Percentiles rank a stretch among this genome's conserved stretches.
phyloP scores from a whole-genome alignment of 2,888 invertebrate species.

The Drosophila monieri region DNA sequence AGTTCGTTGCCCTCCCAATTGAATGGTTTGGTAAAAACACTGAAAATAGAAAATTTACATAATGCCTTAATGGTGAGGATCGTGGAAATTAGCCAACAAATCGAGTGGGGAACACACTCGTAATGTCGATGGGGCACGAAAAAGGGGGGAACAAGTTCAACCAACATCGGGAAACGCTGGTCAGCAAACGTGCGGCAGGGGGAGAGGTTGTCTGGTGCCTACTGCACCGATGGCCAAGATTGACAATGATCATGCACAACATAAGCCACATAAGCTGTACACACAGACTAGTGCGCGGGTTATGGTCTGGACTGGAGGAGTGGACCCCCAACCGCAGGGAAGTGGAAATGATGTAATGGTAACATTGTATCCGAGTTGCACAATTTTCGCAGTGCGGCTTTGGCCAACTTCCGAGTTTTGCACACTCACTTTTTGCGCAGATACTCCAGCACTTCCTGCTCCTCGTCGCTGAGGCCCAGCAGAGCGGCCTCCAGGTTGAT shows the following conservation, averaged over 20 bases:
- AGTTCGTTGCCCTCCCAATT: constrained; percentile 89
- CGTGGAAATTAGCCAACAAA: constrained; percentile 34
- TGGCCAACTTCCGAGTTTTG: constrained; percentile 67
- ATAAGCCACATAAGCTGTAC: constrained; percentile 32
- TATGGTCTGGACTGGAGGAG: constrained; percentile 16
- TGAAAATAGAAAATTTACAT: constrained; percentile 79
- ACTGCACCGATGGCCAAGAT: constrained; percentile 79
- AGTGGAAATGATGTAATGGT: constrained; percentile 71
- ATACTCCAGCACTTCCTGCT: constrained; percentile 87
- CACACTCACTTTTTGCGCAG: constrained; percentile 87
- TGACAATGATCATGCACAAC: constrained; percentile 61
- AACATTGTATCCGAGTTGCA: constrained; percentile 81
- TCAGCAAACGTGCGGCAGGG: constrained; percentile 13
- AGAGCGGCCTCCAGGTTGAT: constrained; percentile 87
- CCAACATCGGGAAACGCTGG: constrained; percentile 28
- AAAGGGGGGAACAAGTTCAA: constrained; percentile 52
- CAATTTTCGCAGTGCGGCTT: constrained; percentile 61
- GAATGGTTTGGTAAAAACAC: constrained; percentile 83
- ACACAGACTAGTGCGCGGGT: constrained; percentile 4
- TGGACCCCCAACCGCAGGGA: constrained; percentile 34
- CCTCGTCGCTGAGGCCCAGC: constrained; percentile 88
- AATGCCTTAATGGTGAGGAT: constrained; percentile 38
- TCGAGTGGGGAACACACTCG: constrained; percentile 8
- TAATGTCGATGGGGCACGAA: constrained; percentile 38
- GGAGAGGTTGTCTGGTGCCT: constrained; percentile 51